Evolutionary conservation across 1,140 invertebrate species (phyloP).

Genomic region (Drosophila willistoni): DNA sequence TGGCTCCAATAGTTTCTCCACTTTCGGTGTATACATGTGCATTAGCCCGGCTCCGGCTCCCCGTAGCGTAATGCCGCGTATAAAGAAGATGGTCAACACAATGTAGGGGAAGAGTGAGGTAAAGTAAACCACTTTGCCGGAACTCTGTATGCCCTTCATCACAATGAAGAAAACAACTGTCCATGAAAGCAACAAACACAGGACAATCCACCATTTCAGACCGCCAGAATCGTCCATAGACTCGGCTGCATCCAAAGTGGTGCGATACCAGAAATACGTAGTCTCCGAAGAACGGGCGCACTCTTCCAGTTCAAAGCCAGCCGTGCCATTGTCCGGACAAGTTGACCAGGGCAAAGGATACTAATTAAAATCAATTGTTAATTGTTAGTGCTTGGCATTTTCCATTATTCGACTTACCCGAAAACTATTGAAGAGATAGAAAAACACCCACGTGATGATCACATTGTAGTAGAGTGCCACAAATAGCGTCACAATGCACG

Average conservation of each 20-base stretch:
- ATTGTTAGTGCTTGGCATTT: too few species aligned
- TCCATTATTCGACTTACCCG: conserved; percentile 85
- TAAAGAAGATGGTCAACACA: conserved; percentile 97
- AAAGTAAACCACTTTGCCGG: conserved; percentile 98
- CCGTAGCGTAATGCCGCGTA: conserved; percentile 94
- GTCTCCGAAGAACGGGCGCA: conserved; percentile 93
- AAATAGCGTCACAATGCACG: conserved; percentile 95
- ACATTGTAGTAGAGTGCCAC: conserved; percentile 98
- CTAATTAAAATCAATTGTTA: conserved; percentile 75
- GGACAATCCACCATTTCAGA: conserved; percentile 96
- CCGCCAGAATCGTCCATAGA: conserved; percentile 92
- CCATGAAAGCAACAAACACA: conserved; percentile 97
- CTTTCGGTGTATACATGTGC: conserved; percentile 96
- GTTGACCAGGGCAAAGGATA: conserved; percentile 92
- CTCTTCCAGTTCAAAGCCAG: conserved; percentile 87
- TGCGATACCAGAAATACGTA: conserved; percentile 95
- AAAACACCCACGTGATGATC: conserved; percentile 99
- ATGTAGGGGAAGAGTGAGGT: conserved; percentile 98
- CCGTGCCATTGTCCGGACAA: conserved; percentile 90
- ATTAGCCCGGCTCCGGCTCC: conserved; percentile 94
- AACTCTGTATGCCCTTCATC: conserved; percentile 98
- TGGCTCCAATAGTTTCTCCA: conserved; percentile 91
- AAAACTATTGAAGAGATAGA: conserved; percentile 96
- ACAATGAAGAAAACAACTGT: conserved; percentile 97
- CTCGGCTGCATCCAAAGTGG: conserved; percentile 92